Evolutionary conservation across 2,888 invertebrate species (phyloP), one percentile per base, ranked within the genome.

Genomic region (Escarpia spicata): DNA sequence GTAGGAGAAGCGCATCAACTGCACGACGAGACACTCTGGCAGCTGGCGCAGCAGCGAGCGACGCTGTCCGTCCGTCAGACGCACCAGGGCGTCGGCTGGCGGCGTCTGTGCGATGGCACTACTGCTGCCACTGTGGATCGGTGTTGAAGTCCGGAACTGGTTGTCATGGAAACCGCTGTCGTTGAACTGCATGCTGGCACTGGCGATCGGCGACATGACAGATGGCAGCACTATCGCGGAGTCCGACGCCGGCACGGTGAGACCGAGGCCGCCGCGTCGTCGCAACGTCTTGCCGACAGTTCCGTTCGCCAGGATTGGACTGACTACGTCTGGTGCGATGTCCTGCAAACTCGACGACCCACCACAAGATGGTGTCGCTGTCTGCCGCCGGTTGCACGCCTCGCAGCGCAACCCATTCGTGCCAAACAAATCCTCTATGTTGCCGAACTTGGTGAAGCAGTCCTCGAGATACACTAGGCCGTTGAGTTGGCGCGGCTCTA

Each of bases 21-120:
- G 96, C 92, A 96, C 95, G 60, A 95, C 95, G 4, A 96, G 95
- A 93, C 96, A 96, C 92, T 96, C 95, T 1, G 96, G 96, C 52
- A 96, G 93, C 93, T 96, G 96, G 8, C 96, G 94, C 26, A 96
- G 94, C 45, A 96, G 93, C 90, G 95, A 95, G 31, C 95, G 94
- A 31, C 96, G 94, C 93, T 96, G 95, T 75, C 75, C 75, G 75
- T 75, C 75, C 0, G 75, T 75, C 75, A 75, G 75, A 1, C 75
- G 75, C 26, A 26, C 75, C 4, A n/a, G 75, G 75, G 75, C 75
- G 6, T 75, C 75, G 2, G 75, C 19, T 26, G 75, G 75, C 26
- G 75, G 75, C 26, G 75, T 26, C n/a, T 26, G 19, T 1, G 19
- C 75, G 19, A n/a, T 6, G 6, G 26, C 75, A 75, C 75, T 75